Evolutionary conservation across 2,888 invertebrate genomes (phyloP).

Genomic region (Ectemnius cavifrons): DNA sequence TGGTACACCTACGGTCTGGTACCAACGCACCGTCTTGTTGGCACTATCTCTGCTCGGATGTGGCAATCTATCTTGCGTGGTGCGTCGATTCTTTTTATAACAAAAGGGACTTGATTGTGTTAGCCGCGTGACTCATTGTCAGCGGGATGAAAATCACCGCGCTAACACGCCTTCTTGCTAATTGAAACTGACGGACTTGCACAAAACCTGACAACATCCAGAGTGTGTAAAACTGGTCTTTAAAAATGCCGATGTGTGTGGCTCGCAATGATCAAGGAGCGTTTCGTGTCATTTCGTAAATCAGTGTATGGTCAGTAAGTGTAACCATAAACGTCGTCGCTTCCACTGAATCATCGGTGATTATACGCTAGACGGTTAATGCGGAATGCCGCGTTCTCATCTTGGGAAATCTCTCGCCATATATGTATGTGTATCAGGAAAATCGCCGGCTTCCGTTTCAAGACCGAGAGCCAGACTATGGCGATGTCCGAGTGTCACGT

Average conservation of each 20-base stretch:
- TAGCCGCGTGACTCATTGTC: conserved; percentile 47
- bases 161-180: conserved; percentile 2
- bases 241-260: background rate
- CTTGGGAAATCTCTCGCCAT: background rate
- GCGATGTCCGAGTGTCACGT: no score
- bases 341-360: conserved; percentile 3
- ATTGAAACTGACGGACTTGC: no score
- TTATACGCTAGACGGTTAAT: background rate
- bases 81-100: conserved; percentile 59
- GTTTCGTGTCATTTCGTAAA: background rate
- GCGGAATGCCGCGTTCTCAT: background rate
- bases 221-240: no score
- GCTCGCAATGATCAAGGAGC: background rate
- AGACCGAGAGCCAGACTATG: background rate
- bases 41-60: conserved; percentile 49
- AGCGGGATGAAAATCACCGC: conserved; percentile 27
- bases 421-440: conserved; percentile 4
- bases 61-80: conserved; percentile 57
- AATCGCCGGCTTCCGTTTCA: conserved; percentile 1
- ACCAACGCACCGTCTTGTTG: conserved; percentile 36
- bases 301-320: background rate
- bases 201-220: no score
- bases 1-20: conserved; percentile 49
- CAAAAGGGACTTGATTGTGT: conserved; percentile 52
- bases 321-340: background rate